Percentiles rank a stretch among this genome's conserved stretches.
Conservation (phyloP, 2,113 vertebrate genomes). For the Fulmarus glacialis region DNA sequence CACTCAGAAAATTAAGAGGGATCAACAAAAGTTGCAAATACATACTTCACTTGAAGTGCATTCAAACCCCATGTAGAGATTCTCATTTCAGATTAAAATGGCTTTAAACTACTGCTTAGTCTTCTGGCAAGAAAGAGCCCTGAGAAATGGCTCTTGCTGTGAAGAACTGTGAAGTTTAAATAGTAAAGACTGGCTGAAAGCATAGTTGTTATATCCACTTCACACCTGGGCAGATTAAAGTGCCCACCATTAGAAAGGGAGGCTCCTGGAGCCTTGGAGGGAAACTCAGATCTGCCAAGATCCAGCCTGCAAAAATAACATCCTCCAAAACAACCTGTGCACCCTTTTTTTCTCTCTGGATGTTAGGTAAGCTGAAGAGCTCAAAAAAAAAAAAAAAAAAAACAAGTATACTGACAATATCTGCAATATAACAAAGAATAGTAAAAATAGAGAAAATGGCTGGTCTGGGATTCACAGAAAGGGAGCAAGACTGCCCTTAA, state of each 20-base stretch:
- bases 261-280: background rate
- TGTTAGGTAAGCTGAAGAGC: background rate
- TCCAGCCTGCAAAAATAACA: background rate
- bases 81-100: conserved; percentile 65
- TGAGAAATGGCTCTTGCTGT: conserved; percentile 48
- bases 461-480: background rate
- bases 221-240: conserved; percentile 19
- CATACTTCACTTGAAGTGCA: conserved; percentile 11
- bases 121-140: conserved; percentile 34
- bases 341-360: background rate
- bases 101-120: conserved; percentile 52
- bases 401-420: background rate
- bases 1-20: background rate
- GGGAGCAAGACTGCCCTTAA: background rate
- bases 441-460: background rate
- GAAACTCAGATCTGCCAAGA: background rate
- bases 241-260: background rate
- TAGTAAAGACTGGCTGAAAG: conserved; percentile 19
- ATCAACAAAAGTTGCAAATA: conserved; percentile 55
- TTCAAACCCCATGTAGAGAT: conserved; percentile 50
- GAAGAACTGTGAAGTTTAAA: conserved; percentile 20
- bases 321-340: background rate
- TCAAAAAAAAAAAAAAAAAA: accelerated
- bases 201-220: background rate
- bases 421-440: background rate